A percentile compares a stretch with the other conserved stretches of the same genome.
These are phyloP conservation scores for Falcaria lacertinaria DNA, from an alignment of 2,888 invertebrate species.

Conservation along the genomic window DNA sequence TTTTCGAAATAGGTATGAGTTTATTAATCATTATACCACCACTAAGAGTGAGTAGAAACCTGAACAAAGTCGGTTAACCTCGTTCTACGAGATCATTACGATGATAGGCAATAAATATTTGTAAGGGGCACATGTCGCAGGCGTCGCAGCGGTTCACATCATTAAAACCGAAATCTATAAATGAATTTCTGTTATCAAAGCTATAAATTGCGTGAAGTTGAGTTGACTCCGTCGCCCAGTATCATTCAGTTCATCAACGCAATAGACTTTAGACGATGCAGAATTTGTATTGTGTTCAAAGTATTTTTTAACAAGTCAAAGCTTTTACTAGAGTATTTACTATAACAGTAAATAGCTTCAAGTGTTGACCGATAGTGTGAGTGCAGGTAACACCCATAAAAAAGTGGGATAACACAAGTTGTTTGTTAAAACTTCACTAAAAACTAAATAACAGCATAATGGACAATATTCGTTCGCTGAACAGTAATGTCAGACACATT, in stretches of 20 bases:
- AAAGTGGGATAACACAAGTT: no score
- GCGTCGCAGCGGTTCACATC: not conserved
- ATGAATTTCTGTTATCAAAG: slow-evolving; percentile 2
- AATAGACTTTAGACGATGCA: not conserved
- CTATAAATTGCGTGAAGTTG: not conserved
- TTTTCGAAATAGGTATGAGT: no score
- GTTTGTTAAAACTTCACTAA: no score
- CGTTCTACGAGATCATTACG: slow-evolving; percentile 1
- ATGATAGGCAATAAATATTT: not conserved
- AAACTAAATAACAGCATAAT: no score
- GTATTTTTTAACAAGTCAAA: no score
- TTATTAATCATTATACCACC: no score
- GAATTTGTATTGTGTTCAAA: not conserved
- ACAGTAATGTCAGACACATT: no score
- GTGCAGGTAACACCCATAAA: no score
- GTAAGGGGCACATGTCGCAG: not conserved
- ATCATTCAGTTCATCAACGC: no score
- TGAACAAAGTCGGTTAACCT: not conserved
- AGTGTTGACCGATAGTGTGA: no score
- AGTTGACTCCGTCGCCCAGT: not conserved
- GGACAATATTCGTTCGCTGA: no score
- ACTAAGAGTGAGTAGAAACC: no score
- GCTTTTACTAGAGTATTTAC: not conserved
- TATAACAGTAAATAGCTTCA: not conserved
- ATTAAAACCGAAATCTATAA: slow-evolving; percentile 2